Conservation (phyloP, 2,888 invertebrate genomes). For the Brachypterus glaber region DNA sequence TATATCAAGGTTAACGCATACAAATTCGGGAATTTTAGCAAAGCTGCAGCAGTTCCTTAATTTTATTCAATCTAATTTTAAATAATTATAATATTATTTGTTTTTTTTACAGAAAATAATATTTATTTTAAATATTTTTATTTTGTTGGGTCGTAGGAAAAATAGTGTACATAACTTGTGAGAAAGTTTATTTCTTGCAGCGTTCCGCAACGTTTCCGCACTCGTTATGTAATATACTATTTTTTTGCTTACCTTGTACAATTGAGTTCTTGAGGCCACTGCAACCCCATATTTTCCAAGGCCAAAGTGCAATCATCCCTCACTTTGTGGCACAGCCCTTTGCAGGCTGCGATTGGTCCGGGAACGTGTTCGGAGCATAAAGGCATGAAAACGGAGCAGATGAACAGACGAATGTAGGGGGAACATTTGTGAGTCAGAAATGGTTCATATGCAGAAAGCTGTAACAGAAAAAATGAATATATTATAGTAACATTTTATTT, state of each 20-base stretch:
- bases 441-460: slow-evolving; percentile 62
- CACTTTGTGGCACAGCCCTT: slow-evolving; percentile 74
- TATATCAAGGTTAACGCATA: no score
- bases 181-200: no score
- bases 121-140: no score
- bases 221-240: no score
- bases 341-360: slow-evolving; percentile 76
- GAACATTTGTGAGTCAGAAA: slow-evolving; percentile 74
- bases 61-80: no score
- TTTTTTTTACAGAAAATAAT: no score
- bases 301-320: slow-evolving; percentile 61
- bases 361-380: slow-evolving; percentile 83
- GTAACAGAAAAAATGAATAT: slow-evolving; percentile 43
- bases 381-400: slow-evolving; percentile 85
- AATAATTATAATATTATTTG: no score
- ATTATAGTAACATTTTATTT: no score
- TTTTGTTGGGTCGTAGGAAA: no score
- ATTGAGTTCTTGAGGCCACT: slow-evolving; percentile 65
- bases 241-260: slow-evolving; percentile 50
- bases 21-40: no score
- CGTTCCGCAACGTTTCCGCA: neutral
- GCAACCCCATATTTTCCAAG: slow-evolving; percentile 50
- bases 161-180: no score
- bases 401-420: slow-evolving; percentile 69
- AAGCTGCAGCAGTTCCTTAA: no score